A percentile compares a stretch with the other conserved stretches of the same genome.
phyloP scores from a whole-genome alignment of 2,113 vertebrate genomes.

The Mohoua ochrocephala region DNA sequence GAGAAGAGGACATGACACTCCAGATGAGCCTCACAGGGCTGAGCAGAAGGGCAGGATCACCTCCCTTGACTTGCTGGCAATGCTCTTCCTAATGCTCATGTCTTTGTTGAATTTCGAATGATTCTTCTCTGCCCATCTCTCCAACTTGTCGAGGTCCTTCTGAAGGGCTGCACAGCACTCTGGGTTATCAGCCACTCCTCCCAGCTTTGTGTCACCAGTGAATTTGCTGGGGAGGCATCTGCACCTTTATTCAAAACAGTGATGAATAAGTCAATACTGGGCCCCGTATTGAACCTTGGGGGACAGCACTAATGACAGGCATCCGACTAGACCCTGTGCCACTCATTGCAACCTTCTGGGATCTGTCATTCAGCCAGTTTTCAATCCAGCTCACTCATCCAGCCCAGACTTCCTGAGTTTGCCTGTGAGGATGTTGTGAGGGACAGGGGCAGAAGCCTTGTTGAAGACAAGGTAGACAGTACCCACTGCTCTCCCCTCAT shows the following conservation, averaged over 20 bases:
- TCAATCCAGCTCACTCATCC: not conserved
- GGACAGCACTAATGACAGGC: not conserved
- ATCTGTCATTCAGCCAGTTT: not conserved
- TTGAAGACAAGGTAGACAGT: not conserved
- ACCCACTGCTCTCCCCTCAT: not conserved
- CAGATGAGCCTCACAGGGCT: not conserved
- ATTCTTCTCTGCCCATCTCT: not conserved
- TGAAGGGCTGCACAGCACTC: not conserved
- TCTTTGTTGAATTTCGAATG: not conserved
- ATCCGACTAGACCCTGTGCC: not conserved
- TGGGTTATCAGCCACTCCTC: accelerated
- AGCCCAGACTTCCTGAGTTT: not conserved
- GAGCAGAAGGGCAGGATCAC: not conserved
- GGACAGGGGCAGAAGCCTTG: not conserved
- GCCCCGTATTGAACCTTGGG: not conserved
- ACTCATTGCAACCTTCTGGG: not conserved
- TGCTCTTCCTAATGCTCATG: not conserved
- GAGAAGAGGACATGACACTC: not conserved
- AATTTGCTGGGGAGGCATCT: not conserved
- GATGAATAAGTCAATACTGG: not conserved
- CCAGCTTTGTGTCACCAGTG: not conserved
- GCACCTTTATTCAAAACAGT: not conserved
- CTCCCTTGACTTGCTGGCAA: not conserved
- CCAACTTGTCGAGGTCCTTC: accelerated
- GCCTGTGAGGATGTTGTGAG: not conserved